Evolutionary conservation across 2,113 vertebrate genomes (phyloP), one percentile per base, ranked within the genome.

Genomic region (Tretioscincus oriximinensis): DNA sequence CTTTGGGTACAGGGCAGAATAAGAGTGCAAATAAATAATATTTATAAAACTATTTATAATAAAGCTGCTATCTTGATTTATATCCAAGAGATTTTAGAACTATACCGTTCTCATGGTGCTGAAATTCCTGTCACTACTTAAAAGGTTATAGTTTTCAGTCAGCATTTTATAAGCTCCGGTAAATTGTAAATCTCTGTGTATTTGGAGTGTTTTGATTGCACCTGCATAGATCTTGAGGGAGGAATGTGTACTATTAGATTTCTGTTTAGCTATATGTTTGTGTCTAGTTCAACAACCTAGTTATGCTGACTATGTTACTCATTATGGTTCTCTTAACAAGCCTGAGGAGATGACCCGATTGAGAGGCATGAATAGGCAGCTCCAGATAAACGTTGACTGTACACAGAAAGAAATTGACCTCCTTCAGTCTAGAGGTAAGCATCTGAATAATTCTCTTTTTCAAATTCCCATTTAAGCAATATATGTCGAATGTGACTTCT

Each of bases 351-450:
- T 99, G 97, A 99, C 97, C 92, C 96, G 97, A 94, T 94, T 99
- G 89, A 96, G 98, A 91, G 96, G 96, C 88, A 95, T 97, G 86
- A 99, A 99, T 95, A 95, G 98, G 96, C 96, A 97, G 91, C 98
- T 99, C 86, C 98, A 99, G 95, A 99, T 99, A 94, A 97, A 99
- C 94, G 97, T 99, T 93, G 97, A 99, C 95, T 99, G 98, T 95
- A 98, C 97, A 86, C 93, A 98, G 94, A 99, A 99, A 96, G 98
- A 99, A 96, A 97, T 96, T 45, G 98, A 99, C 94, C 96, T 99
- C 85, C 96, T 98, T 94, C 97, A 97, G 82, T 98, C 97, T 83
- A 96, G 96, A 98, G 98, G 98, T 99, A 76, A 28, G 31, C 63
- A 49, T 28, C 87, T 81, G 85, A 70, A 71, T 70, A 58, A 89